Base-by-base conservation (phyloP, 2,888 invertebrate genomes). In the Tenthredo notha region DNA sequence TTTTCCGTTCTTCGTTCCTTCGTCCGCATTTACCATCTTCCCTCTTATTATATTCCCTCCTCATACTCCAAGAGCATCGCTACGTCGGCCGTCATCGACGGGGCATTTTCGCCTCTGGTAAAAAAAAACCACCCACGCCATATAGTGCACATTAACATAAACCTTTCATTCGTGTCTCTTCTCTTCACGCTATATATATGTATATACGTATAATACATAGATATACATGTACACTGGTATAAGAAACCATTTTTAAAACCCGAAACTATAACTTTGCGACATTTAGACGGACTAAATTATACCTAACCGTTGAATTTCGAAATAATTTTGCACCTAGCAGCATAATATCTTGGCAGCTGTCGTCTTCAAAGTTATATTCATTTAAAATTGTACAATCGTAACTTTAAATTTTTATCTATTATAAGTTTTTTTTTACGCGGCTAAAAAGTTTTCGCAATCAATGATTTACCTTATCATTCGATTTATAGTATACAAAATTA, bases 201-300 rank as follows among this genome's bases (percentile, higher is more conserved):
- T 21, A 29, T 9, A 33, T 67, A 5, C 4, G 29, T 18, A 18
- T 50, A 43, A 18, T 50, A 50, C 50, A 18, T 18, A n/a, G n/a
- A 54, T 7, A 7, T 6, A 54, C n/a, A n/a, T 7, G n/a, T 18
- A 54, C n/a, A 6, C n/a, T n/a, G n/a, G n/a, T n/a, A 6, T 54
- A 7, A 18, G n/a, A 54, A 67, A 25, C 5, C 12, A 67, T 67
- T 29, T 67, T 67, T 67, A 33, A 67, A 33, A 29, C 67, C 15
- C 25, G 25, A 65, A 65, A 65, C 25, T 70, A 70, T 70, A 70
- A 70, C 33, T 70, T 70, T 70, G 70, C 70, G 33, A 74, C 72
- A 74, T 74, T 74, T 10, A 37, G 40, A 43, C 72, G 7, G 72
- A 70, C 70, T 18, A 7, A 70, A 70, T 70, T 70, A 61, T 61